These are phyloP conservation scores for Caenorhabditis panamensis DNA, from an alignment of 2,888 invertebrate genomes.

Conservation along the genomic window DNA sequence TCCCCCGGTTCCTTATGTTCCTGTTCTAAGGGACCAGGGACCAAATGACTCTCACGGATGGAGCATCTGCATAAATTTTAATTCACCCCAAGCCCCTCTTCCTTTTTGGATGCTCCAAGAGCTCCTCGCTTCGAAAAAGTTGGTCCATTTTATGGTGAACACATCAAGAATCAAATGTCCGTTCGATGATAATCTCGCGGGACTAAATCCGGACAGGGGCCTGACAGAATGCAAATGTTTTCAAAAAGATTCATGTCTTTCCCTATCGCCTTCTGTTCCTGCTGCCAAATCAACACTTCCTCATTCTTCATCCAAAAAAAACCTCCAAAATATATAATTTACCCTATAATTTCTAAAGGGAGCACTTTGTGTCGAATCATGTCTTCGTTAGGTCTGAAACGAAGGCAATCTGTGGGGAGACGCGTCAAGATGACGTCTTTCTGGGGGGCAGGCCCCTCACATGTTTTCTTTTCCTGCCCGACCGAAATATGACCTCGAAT, in stretches of 20 bases:
- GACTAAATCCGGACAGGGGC: not conserved
- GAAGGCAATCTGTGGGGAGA: slow-evolving; percentile 13
- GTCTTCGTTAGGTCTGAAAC: not conserved
- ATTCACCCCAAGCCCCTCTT: too few species aligned
- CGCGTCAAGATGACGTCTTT: slow-evolving; percentile 14
- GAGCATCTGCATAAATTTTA: too few species aligned
- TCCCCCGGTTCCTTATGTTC: too few species aligned
- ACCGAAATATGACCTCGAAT: slow-evolving; percentile 13
- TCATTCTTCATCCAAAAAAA: not conserved
- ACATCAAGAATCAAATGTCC: not conserved
- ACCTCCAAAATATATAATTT: not conserved
- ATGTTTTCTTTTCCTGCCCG: slow-evolving; percentile 5
- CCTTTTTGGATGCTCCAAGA: too few species aligned
- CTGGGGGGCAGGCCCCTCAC: not conserved
- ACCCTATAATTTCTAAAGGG: too few species aligned
- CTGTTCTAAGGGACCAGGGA: too few species aligned
- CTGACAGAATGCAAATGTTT: slow-evolving; percentile 1
- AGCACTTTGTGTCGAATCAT: slow-evolving; percentile 1
- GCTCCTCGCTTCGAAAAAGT: too few species aligned
- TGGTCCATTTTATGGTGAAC: too few species aligned
- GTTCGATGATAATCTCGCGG: slow-evolving; percentile 4
- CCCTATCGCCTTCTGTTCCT: not conserved
- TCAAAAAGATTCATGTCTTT: not conserved
- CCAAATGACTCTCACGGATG: too few species aligned
- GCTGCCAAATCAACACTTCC: not conserved